These are phyloP conservation scores for Agonum fuliginosum DNA, from an alignment of 2,888 invertebrate genomes.

Conservation along the genomic window DNA sequence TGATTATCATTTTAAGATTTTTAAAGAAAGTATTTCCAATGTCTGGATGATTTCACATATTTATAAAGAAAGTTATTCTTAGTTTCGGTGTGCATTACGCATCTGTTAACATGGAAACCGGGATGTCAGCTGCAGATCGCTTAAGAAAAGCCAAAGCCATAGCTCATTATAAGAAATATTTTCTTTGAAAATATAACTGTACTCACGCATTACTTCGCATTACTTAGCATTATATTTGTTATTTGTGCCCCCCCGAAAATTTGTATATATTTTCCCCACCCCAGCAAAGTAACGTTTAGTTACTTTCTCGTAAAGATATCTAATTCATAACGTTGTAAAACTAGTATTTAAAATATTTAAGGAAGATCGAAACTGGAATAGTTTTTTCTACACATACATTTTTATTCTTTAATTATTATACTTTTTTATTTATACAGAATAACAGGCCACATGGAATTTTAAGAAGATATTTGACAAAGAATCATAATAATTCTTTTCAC, in stretches of 20 bases:
- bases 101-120: constrained; percentile 11
- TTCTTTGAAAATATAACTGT: neutral
- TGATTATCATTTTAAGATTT: neutral
- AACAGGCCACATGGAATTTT: too few relatives aligned
- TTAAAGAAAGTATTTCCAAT: constrained; percentile 32
- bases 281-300: too few relatives aligned
- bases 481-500: too few relatives aligned
- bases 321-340: too few relatives aligned
- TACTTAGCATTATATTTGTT: neutral
- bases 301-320: too few relatives aligned
- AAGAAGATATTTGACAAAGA: too few relatives aligned
- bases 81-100: constrained; percentile 25
- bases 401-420: neutral
- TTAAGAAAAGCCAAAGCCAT: constrained; percentile 13
- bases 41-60: neutral
- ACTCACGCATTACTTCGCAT: neutral
- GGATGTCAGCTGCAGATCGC: constrained; percentile 26
- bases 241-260: too few relatives aligned
- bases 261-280: too few relatives aligned
- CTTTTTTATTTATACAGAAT: too few relatives aligned
- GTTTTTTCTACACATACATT: neutral
- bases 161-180: neutral
- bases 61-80: constrained; percentile 36
- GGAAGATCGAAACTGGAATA: too few relatives aligned
- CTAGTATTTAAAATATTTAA: too few relatives aligned